These are phyloP conservation scores for Amaurobius ferox DNA, from an alignment of 2,888 invertebrate species.

Conservation along the genomic window DNA sequence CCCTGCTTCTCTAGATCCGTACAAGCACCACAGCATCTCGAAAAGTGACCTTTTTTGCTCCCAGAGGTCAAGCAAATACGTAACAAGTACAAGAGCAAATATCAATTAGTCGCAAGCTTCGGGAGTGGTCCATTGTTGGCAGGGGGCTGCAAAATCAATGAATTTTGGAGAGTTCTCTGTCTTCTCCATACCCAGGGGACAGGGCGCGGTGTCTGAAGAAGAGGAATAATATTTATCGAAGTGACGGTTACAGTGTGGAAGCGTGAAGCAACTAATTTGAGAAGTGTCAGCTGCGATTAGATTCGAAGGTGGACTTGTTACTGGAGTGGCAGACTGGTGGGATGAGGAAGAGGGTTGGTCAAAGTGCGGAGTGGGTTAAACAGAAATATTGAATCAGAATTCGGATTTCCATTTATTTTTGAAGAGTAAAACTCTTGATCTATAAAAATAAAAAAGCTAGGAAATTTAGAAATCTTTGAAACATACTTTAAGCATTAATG, in stretches of 20 bases:
- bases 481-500: too few species aligned
- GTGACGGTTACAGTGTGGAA: conserved; percentile 7
- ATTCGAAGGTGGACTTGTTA: neutral
- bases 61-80: neutral
- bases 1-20: neutral
- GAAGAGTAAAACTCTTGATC: too few species aligned
- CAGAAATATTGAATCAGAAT: too few species aligned
- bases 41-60: neutral
- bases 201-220: neutral
- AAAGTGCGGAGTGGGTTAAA: neutral
- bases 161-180: neutral
- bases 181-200: too few species aligned
- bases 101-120: neutral
- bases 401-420: too few species aligned
- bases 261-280: conserved; percentile 3
- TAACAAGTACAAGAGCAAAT: conserved; percentile 1
- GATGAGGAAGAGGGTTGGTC: neutral
- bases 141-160: neutral
- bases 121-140: neutral
- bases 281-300: conserved; percentile 9
- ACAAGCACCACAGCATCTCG: neutral
- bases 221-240: conserved; percentile 12
- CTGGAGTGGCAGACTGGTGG: neutral
- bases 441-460: too few species aligned
- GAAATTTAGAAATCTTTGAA: too few species aligned